Evolutionary conservation across 1,140 invertebrate genomes (phyloP).

Genomic region (Trichogramma pretiosum): DNA sequence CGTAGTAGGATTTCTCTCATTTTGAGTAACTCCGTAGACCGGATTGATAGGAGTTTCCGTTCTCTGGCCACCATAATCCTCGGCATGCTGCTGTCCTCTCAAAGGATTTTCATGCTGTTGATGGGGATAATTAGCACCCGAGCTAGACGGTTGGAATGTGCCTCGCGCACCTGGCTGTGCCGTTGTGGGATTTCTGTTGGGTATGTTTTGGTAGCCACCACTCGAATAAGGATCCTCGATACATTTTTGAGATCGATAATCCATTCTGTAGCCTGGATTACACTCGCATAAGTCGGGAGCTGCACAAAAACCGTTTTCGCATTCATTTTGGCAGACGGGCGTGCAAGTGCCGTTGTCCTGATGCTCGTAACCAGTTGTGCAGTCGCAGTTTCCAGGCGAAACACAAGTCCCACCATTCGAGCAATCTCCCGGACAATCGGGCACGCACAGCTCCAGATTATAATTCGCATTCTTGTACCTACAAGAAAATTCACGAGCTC

Average conservation of each 20-base stretch:
- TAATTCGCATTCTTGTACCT: slow-evolving; percentile 31
- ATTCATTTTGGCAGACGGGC: slow-evolving; percentile 41
- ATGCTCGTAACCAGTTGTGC: slow-evolving; percentile 23
- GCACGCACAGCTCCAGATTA: slow-evolving; percentile 28
- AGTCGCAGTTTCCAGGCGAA: slow-evolving; percentile 28
- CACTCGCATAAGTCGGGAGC: slow-evolving; percentile 51
- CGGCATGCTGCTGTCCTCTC: too few relatives aligned
- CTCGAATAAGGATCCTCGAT: too few relatives aligned
- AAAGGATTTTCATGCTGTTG: too few relatives aligned
- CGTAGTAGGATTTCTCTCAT: too few relatives aligned
- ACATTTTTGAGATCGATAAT: neutral
- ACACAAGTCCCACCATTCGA: slow-evolving; percentile 26
- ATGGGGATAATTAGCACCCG: too few relatives aligned
- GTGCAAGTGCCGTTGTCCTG: slow-evolving; percentile 28
- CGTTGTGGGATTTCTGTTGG: too few relatives aligned
- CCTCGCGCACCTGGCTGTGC: too few relatives aligned
- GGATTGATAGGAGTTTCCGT: too few relatives aligned
- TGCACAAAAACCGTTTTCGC: slow-evolving; percentile 52
- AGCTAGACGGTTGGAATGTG: too few relatives aligned
- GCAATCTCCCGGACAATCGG: slow-evolving; percentile 28
- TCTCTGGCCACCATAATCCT: too few relatives aligned
- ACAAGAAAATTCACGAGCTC: slow-evolving; percentile 1
- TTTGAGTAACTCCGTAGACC: too few relatives aligned
- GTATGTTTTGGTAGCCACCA: too few relatives aligned
- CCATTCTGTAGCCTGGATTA: slow-evolving; percentile 23